Conservation (phyloP, 92 coral and sea anemone genomes). For the Hydrozoanthus gracilis region DNA sequence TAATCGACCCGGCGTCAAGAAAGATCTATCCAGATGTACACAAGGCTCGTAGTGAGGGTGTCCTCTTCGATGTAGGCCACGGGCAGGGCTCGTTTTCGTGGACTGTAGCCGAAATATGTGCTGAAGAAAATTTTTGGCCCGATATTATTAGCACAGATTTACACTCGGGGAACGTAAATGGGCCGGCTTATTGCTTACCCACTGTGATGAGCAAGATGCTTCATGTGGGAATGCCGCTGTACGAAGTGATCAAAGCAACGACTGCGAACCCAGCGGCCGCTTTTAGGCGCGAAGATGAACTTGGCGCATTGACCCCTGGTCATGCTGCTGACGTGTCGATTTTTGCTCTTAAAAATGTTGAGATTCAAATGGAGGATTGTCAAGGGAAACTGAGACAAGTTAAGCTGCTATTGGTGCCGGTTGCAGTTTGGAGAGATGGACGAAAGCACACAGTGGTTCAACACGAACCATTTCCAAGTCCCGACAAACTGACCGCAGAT, state of each 20-base stretch:
- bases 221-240: slow-evolving; percentile 87
- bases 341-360: slow-evolving; percentile 58
- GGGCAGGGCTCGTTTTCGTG: slow-evolving; percentile 92
- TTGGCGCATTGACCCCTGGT: slow-evolving; percentile 70
- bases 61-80: slow-evolving; percentile 90
- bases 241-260: slow-evolving; percentile 76
- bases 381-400: slow-evolving; percentile 67
- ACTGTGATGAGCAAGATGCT: slow-evolving; percentile 84
- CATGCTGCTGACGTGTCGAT: slow-evolving; percentile 80
- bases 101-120: slow-evolving; percentile 90
- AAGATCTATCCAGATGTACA: slow-evolving; percentile 62
- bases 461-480: slow-evolving; percentile 62
- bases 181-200: slow-evolving; percentile 85
- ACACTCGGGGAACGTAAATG: slow-evolving; percentile 62
- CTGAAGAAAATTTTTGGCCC: slow-evolving; percentile 83
- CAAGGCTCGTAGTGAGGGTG: slow-evolving; percentile 72
- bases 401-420: slow-evolving; percentile 60
- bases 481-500: slow-evolving; percentile 11
- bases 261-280: slow-evolving; percentile 84
- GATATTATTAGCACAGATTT: slow-evolving; percentile 87
- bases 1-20: slow-evolving; percentile 54
- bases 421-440: slow-evolving; percentile 86
- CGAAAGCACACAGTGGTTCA: slow-evolving; percentile 23
- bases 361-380: slow-evolving; percentile 75
- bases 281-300: slow-evolving; percentile 67